Conservation (phyloP, 2,888 invertebrate species). For the Rhodophaea formosa region DNA sequence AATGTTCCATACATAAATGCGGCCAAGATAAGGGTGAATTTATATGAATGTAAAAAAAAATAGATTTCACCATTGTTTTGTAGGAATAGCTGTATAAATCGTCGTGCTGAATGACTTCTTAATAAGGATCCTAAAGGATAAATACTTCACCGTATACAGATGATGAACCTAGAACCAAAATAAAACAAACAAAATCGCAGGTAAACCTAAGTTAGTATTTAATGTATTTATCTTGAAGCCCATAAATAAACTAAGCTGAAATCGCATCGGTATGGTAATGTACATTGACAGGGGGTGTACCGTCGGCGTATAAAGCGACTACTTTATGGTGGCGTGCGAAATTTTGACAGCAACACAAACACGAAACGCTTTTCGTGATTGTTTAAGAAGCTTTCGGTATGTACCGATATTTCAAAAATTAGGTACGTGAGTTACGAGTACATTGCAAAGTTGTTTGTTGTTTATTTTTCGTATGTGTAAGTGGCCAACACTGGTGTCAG, state of each 20-base stretch:
- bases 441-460: too few relatives aligned
- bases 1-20: too few relatives aligned
- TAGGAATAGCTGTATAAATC: too few relatives aligned
- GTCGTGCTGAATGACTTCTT: too few relatives aligned
- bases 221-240: constrained; percentile 6
- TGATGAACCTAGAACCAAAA: too few relatives aligned
- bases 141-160: too few relatives aligned
- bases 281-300: constrained; percentile 11
- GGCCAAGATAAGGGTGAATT: too few relatives aligned
- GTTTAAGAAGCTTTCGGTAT: neutral
- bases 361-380: constrained; percentile 8
- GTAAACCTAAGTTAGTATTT: neutral
- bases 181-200: neutral
- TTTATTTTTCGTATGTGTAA: too few relatives aligned
- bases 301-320: constrained; percentile 27
- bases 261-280: constrained; percentile 9
- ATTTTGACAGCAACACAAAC: constrained; percentile 24
- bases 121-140: too few relatives aligned
- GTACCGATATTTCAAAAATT: neutral
- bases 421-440: neutral
- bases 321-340: constrained; percentile 28
- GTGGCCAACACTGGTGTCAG: too few relatives aligned
- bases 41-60: too few relatives aligned
- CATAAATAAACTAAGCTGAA: constrained; percentile 8
- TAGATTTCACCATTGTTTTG: too few relatives aligned